Conservation (phyloP, 2,888 invertebrate species). For the Aphidius colemani region DNA sequence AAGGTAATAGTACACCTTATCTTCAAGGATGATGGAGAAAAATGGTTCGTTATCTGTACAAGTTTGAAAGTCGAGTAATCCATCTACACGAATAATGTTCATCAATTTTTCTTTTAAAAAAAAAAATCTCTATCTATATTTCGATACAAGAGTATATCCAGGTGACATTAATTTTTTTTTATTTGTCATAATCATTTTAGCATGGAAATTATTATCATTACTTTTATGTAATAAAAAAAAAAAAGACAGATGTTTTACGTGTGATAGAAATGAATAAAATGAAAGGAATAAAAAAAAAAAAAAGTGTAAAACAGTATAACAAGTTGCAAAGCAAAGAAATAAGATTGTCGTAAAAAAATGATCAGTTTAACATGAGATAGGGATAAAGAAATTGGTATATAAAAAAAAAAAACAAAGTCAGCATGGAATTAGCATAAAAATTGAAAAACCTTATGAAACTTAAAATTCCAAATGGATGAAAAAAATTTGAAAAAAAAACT, state of each 20-base stretch:
- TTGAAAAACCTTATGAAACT: constrained; percentile 26
- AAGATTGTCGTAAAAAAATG: constrained; percentile 19
- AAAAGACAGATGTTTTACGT: neutral
- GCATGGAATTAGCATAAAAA: constrained; percentile 38
- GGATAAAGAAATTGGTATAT: no score
- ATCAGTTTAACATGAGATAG: constrained; percentile 10
- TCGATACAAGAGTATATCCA: no score
- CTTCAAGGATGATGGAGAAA: constrained; percentile 6
- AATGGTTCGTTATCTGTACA: constrained; percentile 3
- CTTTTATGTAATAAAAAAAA: neutral
- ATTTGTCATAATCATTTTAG: no score
- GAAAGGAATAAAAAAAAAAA: constrained; percentile 2
- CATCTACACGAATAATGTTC: neutral
- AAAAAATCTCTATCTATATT: no score
- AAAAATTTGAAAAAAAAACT: no score
- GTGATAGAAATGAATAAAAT: neutral
- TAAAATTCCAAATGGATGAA: no score
- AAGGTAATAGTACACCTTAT: neutral
- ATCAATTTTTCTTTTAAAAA: no score
- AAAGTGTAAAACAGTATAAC: no score
- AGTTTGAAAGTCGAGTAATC: neutral
- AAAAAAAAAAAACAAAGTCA: neutral
- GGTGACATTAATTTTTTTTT: no score
- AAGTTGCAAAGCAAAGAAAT: constrained; percentile 6
- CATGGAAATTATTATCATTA: no score